Base-by-base conservation (phyloP, 1,140 invertebrate species). In the Drosophila parabipectinata region DNA sequence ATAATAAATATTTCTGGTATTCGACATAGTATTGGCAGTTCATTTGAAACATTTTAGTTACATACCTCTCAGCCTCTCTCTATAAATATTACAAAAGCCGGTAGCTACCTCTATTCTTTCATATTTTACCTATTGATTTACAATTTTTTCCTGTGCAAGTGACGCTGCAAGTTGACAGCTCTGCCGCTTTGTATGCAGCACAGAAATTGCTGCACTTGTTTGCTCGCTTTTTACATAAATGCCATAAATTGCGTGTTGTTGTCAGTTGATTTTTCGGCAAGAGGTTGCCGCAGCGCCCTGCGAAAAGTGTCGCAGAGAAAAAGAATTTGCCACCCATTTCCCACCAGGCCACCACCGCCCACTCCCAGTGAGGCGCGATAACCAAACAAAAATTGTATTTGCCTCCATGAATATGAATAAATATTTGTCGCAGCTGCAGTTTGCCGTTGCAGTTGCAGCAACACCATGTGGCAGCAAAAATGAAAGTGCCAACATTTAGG, bases 201-300 rank as follows among this genome's bases (percentile, higher is more conserved):
- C 62, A 77, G 56, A 71, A 68, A 79, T 69, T 58, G 39, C 66
- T 54, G 57, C 44, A 56, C 71, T 55, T 79, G 69, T 64, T 73
- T 52, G 55, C 63, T 69, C 39, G 53, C 41, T 58, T 79, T 74
- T 79, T 68, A 64, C 67, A 72, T 87, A 85, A 85, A 81, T 72
- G 78, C 75, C 82, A 85, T 85, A 85, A 85, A 87, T 85, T 81
- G 71, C 60, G 68, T 59, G 68, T 59, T 68, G 64, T 74, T 85
- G 82, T 71, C 73, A 80, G 66, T 74, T 85, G 79, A 54, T 71
- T 53, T 45, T 72, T 71, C 68, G 62, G 34, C 48, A 77, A 79
- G 56, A 60, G 58, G 53, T 47, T 68, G 47, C 24, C 28, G 32
- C 63, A 60, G 21, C 30, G 37, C 47, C 57, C 32, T 34, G 39